Conservation (phyloP, 2,888 invertebrate genomes). For the Lithophane semibrunnea region DNA sequence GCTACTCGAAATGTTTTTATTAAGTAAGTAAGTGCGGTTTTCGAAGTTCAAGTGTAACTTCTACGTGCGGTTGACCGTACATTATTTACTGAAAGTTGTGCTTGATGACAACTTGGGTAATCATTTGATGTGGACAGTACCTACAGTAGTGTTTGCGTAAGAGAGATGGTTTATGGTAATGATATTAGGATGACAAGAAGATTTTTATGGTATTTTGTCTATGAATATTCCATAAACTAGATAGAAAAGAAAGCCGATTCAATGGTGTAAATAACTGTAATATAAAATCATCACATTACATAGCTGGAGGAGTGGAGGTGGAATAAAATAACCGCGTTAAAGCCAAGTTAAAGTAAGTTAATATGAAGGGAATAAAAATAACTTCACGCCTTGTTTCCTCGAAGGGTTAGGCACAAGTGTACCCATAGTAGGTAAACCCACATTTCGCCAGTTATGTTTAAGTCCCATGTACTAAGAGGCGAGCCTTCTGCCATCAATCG, state of each 20-base stretch:
- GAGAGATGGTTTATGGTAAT: constrained; percentile 36
- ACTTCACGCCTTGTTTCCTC: too few relatives aligned
- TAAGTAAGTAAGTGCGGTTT: too few relatives aligned
- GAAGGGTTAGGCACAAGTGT: too few relatives aligned
- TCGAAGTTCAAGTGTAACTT: background rate
- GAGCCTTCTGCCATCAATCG: too few relatives aligned
- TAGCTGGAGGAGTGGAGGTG: too few relatives aligned
- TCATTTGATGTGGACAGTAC: constrained; percentile 24
- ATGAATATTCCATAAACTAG: background rate
- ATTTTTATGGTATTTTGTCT: constrained; percentile 25
- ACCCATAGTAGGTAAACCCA: too few relatives aligned
- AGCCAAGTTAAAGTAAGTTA: too few relatives aligned
- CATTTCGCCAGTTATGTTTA: too few relatives aligned
- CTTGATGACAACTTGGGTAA: constrained; percentile 42
- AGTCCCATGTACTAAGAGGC: too few relatives aligned
- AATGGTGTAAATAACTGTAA: background rate
- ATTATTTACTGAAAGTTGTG: constrained; percentile 45
- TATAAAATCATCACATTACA: background rate
- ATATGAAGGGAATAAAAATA: too few relatives aligned
- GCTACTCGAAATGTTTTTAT: background rate
- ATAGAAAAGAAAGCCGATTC: background rate
- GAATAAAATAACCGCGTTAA: too few relatives aligned
- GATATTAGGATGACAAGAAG: constrained; percentile 10
- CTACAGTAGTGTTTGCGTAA: constrained; percentile 30
- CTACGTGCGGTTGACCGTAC: background rate